Evolutionary conservation across 2,113 vertebrate genomes (phyloP).

Genomic region (Zosterops hypoxanthus): DNA sequence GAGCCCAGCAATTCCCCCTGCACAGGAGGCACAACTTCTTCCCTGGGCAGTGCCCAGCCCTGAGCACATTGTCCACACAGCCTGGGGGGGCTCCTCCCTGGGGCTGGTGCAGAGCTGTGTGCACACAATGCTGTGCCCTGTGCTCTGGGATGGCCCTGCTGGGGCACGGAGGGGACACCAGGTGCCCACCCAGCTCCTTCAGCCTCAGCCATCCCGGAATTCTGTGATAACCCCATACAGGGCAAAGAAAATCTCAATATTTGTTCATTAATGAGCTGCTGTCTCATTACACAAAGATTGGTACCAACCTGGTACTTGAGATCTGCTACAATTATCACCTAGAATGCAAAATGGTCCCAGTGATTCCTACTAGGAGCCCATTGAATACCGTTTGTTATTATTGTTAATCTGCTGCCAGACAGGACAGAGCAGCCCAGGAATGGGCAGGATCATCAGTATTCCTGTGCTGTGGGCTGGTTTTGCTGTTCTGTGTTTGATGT

Average conservation of each 20-base stretch:
- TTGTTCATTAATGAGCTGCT: not conserved
- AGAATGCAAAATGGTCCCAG: not conserved
- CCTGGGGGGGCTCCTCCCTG: not conserved
- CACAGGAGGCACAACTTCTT: not conserved
- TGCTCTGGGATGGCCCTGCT: not conserved
- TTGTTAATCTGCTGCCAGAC: not conserved
- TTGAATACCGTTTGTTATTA: not conserved
- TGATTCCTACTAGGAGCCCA: not conserved
- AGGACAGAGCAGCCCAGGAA: not conserved
- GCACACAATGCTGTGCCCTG: not conserved
- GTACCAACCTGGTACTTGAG: not conserved
- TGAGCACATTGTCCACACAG: not conserved
- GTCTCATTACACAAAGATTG: not conserved
- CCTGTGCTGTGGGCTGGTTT: not conserved
- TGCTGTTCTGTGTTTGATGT: not conserved
- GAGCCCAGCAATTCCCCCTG: not conserved
- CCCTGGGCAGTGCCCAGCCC: not conserved
- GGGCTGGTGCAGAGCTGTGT: not conserved
- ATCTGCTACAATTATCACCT: not conserved
- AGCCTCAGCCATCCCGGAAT: rapidly evolving
- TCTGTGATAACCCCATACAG: not conserved
- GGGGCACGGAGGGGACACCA: not conserved
- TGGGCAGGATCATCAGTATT: not conserved
- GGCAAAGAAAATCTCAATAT: not conserved
- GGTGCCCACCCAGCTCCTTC: not conserved